Evolutionary conservation across 1,140 invertebrate genomes (phyloP), one percentile per base, ranked within the genome.

Genomic region (Teleogryllus occipitalis): DNA sequence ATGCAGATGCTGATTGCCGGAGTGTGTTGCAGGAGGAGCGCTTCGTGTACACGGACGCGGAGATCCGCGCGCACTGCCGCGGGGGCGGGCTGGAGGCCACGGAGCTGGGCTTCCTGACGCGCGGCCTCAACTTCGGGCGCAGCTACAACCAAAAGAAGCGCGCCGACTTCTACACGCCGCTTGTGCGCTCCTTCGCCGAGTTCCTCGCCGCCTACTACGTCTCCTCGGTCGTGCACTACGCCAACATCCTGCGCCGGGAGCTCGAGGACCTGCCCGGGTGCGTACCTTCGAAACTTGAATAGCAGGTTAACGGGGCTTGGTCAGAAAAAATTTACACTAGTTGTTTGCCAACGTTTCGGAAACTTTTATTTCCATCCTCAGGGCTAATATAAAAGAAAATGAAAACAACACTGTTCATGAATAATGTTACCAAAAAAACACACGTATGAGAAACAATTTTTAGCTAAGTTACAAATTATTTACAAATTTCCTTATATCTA

Each of bases 131-230:
- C 5, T 87, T 87, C 73, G 86, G 86, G 0, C 82, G 82, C 80
- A 81, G 85, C 83, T 79, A 82, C 82, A 80, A 81, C 83, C 80
- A 81, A 72, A 83, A 83, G 39, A 87, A 86, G 75, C 77, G 79
- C 8, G 86, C 85, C 48, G 84, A 84, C 65, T 83, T 86, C 72
- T 89, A 86, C 82, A 86, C 87, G n/a, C 87, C 88, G 0, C 84
- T 90, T 10, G 88, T 90, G 82, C 83, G 85, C 73, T 85, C 87
- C 3, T 85, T 90, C 47, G 86, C 86, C 14, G 88, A 89, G 76
- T 90, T 88, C 80, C 82, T 90, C 4, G 87, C 88, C 0, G 89
- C 89, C 7, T 89, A 89, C 79, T 90, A 90, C 82, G 83, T 90
- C 7, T 86, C 87, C 0, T 88, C 88, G 0, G 85, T 89, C 0